Percentiles rank a stretch among this genome's conserved stretches.
These are phyloP conservation scores for Platyscapa corneri DNA, from an alignment of 1,140 invertebrate species.

Conservation along the genomic window DNA sequence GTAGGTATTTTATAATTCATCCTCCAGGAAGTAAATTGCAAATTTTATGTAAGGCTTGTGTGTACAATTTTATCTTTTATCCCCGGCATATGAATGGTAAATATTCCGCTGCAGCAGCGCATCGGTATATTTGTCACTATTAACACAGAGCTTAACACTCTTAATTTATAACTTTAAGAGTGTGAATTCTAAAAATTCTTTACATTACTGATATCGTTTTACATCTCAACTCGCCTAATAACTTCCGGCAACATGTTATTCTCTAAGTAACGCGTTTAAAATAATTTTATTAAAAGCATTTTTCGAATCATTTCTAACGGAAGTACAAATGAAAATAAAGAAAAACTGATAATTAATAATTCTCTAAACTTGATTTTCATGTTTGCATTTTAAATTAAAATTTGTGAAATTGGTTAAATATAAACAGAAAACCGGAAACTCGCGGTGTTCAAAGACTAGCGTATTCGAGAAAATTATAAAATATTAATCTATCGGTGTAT, in stretches of 20 bases:
- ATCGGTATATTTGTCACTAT: not conserved
- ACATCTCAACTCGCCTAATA: not conserved
- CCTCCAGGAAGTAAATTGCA: not conserved
- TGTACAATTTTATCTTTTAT: not conserved
- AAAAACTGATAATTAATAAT: no score
- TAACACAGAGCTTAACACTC: not conserved
- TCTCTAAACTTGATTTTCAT: not conserved
- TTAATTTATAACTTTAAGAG: not conserved
- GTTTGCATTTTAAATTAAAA: not conserved
- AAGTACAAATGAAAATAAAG: not conserved
- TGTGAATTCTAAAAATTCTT: not conserved
- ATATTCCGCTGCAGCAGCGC: not conserved
- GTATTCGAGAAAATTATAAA: not conserved
- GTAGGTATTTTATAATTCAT: not conserved
- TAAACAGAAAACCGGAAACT: no score
- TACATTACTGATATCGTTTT: not conserved
- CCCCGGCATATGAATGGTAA: not conserved
- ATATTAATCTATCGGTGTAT: not conserved
- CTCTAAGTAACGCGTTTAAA: not conserved
- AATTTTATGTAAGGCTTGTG: not conserved
- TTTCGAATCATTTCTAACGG: not conserved
- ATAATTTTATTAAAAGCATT: not conserved
- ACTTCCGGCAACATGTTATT: not conserved
- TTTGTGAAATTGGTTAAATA: not conserved
- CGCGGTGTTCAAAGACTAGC: no score